phyloP scores from a whole-genome alignment of 1,140 invertebrate species.

The Wasmannia auropunctata region DNA sequence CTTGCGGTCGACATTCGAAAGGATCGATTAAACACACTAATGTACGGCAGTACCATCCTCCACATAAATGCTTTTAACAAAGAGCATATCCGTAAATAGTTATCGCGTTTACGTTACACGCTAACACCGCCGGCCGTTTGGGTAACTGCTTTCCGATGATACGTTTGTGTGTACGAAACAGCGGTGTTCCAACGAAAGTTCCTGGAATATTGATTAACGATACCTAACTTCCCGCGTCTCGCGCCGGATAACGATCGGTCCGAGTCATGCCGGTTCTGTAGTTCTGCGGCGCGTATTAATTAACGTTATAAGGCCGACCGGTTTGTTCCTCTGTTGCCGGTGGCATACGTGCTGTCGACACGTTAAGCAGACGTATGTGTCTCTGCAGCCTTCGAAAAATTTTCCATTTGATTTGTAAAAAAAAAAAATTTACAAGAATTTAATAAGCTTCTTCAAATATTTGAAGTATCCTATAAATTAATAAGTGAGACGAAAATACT shows the following conservation, averaged over 20 bases:
- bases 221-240: conserved; percentile 35
- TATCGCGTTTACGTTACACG: neutral
- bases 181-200: neutral
- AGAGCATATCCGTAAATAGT: neutral
- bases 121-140: neutral
- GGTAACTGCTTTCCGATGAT: neutral
- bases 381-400: neutral
- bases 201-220: conserved; percentile 72
- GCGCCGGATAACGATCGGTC: conserved; percentile 73
- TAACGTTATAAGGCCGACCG: conserved; percentile 67
- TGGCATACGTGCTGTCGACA: conserved; percentile 21
- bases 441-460: neutral
- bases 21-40: neutral
- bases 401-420: neutral
- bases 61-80: neutral
- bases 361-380: neutral
- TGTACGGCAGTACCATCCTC: neutral
- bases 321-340: conserved; percentile 27
- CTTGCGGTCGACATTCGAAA: neutral
- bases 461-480: neutral
- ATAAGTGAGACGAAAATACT: neutral
- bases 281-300: conserved; percentile 74
- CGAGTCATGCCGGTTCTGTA: conserved; percentile 61
- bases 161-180: neutral
- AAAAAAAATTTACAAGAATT: neutral